Conservation (phyloP, 1,140 invertebrate genomes). For the Drosophila busckii region DNA sequence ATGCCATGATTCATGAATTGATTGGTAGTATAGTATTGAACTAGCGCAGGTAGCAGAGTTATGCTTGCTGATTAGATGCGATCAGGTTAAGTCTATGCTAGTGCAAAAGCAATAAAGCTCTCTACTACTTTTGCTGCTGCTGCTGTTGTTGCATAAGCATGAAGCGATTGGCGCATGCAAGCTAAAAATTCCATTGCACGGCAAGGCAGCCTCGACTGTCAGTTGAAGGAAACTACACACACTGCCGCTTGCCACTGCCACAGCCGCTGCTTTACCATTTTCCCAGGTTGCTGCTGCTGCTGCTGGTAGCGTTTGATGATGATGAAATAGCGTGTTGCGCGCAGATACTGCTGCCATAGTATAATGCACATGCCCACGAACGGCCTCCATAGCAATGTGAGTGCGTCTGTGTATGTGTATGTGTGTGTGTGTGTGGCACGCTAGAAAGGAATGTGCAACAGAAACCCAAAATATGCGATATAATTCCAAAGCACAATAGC, state of each 20-base stretch:
- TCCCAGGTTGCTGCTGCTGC: conserved; percentile 29
- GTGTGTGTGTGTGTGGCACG: conserved; percentile 42
- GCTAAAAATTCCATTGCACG: conserved; percentile 33
- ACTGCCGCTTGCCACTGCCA: background rate
- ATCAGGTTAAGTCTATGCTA: conserved; percentile 4
- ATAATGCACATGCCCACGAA: conserved; percentile 23
- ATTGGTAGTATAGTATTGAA: conserved; percentile 25
- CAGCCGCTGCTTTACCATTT: conserved; percentile 16
- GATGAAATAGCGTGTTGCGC: conserved; percentile 71
- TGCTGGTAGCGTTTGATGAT: conserved; percentile 62
- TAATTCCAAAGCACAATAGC: conserved; percentile 76
- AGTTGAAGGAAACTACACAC: background rate
- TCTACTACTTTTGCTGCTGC: background rate
- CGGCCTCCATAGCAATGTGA: background rate
- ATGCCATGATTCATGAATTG: too few species aligned
- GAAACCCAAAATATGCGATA: conserved; percentile 77
- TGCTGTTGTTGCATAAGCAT: background rate
- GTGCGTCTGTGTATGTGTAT: conserved; percentile 1
- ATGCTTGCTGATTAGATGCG: conserved; percentile 27
- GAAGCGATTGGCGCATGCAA: conserved; percentile 13
- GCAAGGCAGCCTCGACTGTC: conserved; percentile 3
- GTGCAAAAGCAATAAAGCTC: background rate
- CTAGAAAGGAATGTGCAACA: conserved; percentile 74
- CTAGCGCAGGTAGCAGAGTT: too few species aligned
- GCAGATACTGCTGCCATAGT: conserved; percentile 38